Conservation (phyloP, 2,113 vertebrate genomes). For the Edolisoma coerulescens region DNA sequence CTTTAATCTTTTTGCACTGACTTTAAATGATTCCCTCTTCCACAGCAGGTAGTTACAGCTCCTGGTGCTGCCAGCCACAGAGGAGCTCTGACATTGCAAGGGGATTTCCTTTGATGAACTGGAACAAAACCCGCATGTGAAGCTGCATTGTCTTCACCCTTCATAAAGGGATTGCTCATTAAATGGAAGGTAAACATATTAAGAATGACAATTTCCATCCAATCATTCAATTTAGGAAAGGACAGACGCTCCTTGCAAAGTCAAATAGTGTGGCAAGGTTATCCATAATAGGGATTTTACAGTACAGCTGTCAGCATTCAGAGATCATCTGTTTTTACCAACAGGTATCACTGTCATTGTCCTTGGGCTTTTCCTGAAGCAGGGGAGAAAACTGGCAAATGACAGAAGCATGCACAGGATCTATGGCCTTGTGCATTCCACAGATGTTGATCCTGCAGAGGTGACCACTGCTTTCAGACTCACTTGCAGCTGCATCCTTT, state of each 20-base stretch:
- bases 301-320: not conserved
- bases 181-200: slow-evolving; percentile 29
- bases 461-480: not conserved
- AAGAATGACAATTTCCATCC: slow-evolving; percentile 21
- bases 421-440: not conserved
- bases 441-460: not conserved
- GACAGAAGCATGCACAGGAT: not conserved
- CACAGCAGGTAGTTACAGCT: not conserved
- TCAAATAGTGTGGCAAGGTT: not conserved
- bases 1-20: not conserved
- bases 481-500: not conserved
- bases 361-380: not conserved
- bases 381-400: not conserved
- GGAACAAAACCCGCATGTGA: not conserved
- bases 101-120: slow-evolving; percentile 9
- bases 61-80: not conserved
- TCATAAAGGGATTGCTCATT: slow-evolving; percentile 3
- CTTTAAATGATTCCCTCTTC: not conserved
- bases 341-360: not conserved
- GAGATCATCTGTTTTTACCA: not conserved
- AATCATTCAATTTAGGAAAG: slow-evolving; percentile 2
- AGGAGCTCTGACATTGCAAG: slow-evolving; percentile 25
- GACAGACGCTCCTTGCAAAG: not conserved
- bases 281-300: not conserved
- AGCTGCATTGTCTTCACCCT: not conserved